Evolutionary conservation across 2,888 invertebrate genomes (phyloP).

Genomic region (Holacanthella duospinosa): DNA sequence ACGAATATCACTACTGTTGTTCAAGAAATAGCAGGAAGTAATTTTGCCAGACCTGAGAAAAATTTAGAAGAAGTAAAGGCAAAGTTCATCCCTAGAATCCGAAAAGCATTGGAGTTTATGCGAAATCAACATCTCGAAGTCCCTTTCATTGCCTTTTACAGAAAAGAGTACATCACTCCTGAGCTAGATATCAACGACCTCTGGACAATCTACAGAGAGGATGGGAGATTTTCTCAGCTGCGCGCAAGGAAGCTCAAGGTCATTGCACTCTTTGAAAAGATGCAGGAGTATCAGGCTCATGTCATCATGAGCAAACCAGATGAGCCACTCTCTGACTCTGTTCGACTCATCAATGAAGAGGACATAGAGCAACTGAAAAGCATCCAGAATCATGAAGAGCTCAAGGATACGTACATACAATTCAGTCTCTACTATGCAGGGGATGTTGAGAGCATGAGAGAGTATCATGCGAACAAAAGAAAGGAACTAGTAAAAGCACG

Average conservation of each 20-base stretch:
- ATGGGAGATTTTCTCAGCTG: slow-evolving; percentile 90
- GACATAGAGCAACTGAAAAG: slow-evolving; percentile 63
- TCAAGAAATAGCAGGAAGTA: slow-evolving; percentile 11
- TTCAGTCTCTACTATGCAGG: slow-evolving; percentile 85
- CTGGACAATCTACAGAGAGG: slow-evolving; percentile 95
- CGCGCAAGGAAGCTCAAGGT: slow-evolving; percentile 73
- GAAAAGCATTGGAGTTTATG: slow-evolving; percentile 90
- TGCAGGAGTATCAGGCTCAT: slow-evolving; percentile 81
- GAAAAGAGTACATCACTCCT: slow-evolving; percentile 93
- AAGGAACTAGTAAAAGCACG: slow-evolving; percentile 42
- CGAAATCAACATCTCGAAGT: slow-evolving; percentile 90
- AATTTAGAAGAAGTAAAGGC: slow-evolving; percentile 40
- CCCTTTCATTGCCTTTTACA: slow-evolving; percentile 95
- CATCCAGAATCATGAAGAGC: slow-evolving; percentile 77
- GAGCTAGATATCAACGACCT: slow-evolving; percentile 88
- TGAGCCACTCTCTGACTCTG: slow-evolving; percentile 68
- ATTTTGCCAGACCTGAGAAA: slow-evolving; percentile 14
- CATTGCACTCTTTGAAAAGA: slow-evolving; percentile 70
- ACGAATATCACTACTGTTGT: slow-evolving; percentile 12
- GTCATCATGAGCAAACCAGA: slow-evolving; percentile 70
- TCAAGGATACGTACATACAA: slow-evolving; percentile 85
- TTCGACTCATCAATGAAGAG: slow-evolving; percentile 70
- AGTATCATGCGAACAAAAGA: slow-evolving; percentile 55
- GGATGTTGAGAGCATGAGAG: slow-evolving; percentile 73
- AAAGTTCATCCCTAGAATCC: slow-evolving; percentile 68